Conservation (phyloP, 2,113 vertebrate genomes). For the Alligator mississippiensis region DNA sequence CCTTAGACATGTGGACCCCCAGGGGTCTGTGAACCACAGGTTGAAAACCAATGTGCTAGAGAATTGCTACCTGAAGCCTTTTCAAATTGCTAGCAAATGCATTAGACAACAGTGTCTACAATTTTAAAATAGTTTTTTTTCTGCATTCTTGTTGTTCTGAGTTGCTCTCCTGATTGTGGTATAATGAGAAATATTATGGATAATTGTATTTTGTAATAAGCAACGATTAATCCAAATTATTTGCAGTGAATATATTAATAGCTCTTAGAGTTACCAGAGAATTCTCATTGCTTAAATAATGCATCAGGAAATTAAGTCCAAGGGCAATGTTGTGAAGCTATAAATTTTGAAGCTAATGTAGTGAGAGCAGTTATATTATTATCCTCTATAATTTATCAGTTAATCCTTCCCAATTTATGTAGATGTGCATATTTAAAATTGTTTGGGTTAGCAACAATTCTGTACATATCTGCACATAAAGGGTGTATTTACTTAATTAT, state of each 20-base stretch:
- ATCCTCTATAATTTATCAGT: background rate
- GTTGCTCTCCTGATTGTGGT: slow-evolving; percentile 5
- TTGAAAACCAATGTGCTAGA: background rate
- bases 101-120: slow-evolving; percentile 1
- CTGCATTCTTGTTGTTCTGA: background rate
- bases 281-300: slow-evolving; percentile 43
- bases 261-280: background rate
- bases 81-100: slow-evolving; percentile 7
- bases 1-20: too few species aligned
- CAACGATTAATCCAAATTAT: slow-evolving; percentile 30
- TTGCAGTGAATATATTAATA: background rate
- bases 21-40: too few species aligned
- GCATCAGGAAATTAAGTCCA: slow-evolving; percentile 1
- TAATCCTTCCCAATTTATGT: background rate
- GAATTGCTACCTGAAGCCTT: background rate
- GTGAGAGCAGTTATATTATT: background rate
- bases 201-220: slow-evolving; percentile 27
- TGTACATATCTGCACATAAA: background rate
- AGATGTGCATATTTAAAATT: background rate
- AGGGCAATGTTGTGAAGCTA: slow-evolving; percentile 6
- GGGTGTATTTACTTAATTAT: background rate
- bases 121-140: background rate
- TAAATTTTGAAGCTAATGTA: background rate
- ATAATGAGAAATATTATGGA: background rate
- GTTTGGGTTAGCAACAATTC: background rate